phyloP scores from a whole-genome alignment of 2,888 invertebrate species.

The Kryphioiulus occultus region DNA sequence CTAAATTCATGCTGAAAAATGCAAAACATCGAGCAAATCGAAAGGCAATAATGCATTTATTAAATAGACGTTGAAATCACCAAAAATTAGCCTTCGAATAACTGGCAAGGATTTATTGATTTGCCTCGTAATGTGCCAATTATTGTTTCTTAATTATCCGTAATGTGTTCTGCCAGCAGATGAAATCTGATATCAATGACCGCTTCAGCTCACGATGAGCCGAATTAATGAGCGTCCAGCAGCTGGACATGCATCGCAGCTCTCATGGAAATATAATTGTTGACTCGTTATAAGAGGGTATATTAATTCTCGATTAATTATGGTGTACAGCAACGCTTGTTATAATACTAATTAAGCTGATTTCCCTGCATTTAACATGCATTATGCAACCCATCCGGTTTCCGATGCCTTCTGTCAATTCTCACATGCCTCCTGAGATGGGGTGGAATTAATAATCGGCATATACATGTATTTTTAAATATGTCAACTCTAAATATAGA shows the following conservation, averaged over 20 bases:
- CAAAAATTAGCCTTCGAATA: no score
- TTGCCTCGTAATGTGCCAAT: neutral
- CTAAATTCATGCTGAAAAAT: no score
- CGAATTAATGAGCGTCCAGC: neutral
- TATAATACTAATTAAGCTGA: neutral
- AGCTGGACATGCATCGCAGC: neutral
- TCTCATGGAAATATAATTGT: neutral
- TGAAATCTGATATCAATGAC: neutral
- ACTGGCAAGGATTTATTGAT: neutral
- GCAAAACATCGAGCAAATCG: no score
- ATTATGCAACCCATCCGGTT: constrained; percentile 15
- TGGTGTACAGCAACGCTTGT: neutral
- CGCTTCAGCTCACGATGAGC: neutral
- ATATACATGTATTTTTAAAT: neutral
- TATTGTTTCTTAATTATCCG: neutral
- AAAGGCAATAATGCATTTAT: no score
- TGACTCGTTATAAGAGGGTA: neutral
- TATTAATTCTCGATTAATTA: neutral
- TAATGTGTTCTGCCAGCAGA: neutral
- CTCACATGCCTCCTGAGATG: neutral
- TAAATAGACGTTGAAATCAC: no score
- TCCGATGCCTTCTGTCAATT: neutral
- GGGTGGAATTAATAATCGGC: neutral
- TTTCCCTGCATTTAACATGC: constrained; percentile 23
- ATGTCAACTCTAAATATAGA: no score